Base-by-base conservation (phyloP, 1,140 invertebrate genomes). In the Solenopsis invicta region DNA sequence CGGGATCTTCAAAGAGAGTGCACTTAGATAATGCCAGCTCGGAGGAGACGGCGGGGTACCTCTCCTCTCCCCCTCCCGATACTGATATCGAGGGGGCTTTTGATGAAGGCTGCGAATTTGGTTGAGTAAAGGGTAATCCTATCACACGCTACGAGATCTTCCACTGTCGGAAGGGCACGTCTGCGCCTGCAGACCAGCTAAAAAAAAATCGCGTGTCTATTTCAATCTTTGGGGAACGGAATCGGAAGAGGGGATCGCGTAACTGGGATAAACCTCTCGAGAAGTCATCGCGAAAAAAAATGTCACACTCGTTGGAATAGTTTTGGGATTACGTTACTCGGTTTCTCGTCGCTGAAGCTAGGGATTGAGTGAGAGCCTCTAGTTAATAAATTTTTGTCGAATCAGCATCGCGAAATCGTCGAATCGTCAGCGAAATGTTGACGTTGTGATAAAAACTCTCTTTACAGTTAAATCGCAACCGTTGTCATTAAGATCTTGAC, bases 81-180 rank as follows among this genome's bases (percentile, higher is more conserved):
- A 62, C 89, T 92, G 92, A 94, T 94, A 94, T 94, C 94, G 94
- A 93, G 92, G 93, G 93, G 91, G 93, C 95, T 95, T 95, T 95
- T 95, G 95, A 95, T 95, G 95, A 95, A 95, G 94, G 92, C 91
- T 94, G 92, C 93, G 94, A 95, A 94, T 95, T 95, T 93, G 92
- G 94, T 95, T 95, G 94, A 95, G 95, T 95, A 95, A 95, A 95
- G 95, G 95, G 95, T 95, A 95, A 95, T 95, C 95, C 95, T 95
- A 95, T 95, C 95, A 95, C 90, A 95, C 93, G 94, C 94, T 94
- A 95, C 93, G 93, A 94, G 94, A 95, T 95, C 94, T 95, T 94
- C 92, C 89, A 89, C 77, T 89, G 86, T 90, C 90, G 90, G 78
- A 88, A 89, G 87, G 88, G 88, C 88, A 84, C 54, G 75, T 10